A percentile compares a stretch with the other conserved stretches of the same genome.
phyloP scores from a whole-genome alignment of 2,797 vertebrate genomes.

The Gambusia yucatana region DNA sequence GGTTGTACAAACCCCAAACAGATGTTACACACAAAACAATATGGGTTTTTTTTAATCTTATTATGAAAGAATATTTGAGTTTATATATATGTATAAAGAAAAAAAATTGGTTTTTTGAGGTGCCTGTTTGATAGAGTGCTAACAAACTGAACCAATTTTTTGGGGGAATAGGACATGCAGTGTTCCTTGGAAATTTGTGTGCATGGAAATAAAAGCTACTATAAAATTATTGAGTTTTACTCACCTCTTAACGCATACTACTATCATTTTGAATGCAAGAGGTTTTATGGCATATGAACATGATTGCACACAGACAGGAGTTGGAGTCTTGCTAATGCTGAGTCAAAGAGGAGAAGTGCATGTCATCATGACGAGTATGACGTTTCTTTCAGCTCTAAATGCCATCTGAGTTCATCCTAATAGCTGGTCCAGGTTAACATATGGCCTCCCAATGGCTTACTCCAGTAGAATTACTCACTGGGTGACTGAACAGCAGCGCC shows the following conservation, averaged over 20 bases:
- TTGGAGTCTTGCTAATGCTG: constrained; percentile 58
- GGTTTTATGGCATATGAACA: constrained; percentile 2
- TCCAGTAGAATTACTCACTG: constrained; percentile 52
- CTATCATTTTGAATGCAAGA: constrained; percentile 4
- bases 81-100: not conserved
- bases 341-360: constrained; percentile 66
- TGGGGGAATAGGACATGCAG: not conserved
- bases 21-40: not conserved
- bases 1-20: not conserved
- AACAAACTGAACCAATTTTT: not conserved
- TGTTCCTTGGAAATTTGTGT: not conserved
- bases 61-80: not conserved
- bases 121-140: not conserved
- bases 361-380: constrained; percentile 72
- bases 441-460: constrained; percentile 64
- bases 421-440: constrained; percentile 65
- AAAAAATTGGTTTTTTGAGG: not conserved
- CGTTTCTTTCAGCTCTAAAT: constrained; percentile 61
- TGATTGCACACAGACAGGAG: not conserved
- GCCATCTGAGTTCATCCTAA: constrained; percentile 75
- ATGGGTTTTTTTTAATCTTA: not conserved
- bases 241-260: not conserved
- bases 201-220: not conserved
- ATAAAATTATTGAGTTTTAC: not conserved
- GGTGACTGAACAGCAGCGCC: constrained; percentile 46